phyloP scores from a whole-genome alignment of 1,140 invertebrate species.

The Radopholus similis region DNA sequence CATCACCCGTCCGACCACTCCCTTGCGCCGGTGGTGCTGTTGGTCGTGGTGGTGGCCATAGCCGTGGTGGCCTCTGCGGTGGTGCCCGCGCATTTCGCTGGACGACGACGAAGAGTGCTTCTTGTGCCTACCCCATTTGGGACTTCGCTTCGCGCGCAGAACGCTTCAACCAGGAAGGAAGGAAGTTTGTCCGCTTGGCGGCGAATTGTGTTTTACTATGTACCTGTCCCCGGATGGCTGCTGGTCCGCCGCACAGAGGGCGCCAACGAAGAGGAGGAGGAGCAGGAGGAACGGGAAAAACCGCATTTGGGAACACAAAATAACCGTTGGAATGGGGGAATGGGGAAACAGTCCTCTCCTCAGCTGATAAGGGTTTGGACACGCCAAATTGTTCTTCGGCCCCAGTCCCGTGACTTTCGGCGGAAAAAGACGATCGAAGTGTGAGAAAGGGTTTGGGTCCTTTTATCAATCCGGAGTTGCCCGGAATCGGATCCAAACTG shows the following conservation, averaged over 20 bases:
- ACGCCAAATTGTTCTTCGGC: too few relatives aligned
- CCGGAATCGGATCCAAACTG: too few relatives aligned
- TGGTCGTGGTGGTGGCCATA: background rate
- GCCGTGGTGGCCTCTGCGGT: background rate
- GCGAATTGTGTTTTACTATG: background rate
- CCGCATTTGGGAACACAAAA: background rate
- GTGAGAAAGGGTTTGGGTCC: too few relatives aligned
- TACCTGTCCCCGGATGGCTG: background rate
- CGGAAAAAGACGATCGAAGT: too few relatives aligned
- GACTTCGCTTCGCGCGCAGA: conserved; percentile 4
- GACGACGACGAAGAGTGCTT: conserved; percentile 6
- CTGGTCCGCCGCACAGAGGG: background rate
- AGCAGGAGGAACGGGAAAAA: background rate
- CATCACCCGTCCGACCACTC: conserved; percentile 3
- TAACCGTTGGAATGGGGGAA: background rate
- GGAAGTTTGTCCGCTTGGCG: background rate
- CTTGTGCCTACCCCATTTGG: conserved; percentile 9
- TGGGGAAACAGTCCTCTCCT: too few relatives aligned
- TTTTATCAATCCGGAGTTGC: too few relatives aligned
- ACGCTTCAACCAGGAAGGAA: background rate
- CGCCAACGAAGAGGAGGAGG: background rate
- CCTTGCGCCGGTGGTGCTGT: background rate
- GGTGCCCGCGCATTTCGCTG: background rate
- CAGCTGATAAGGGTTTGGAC: too few relatives aligned
- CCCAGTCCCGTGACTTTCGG: too few relatives aligned